Conservation (phyloP, 2,888 invertebrate species). For the Anoplius nigerrimus region DNA sequence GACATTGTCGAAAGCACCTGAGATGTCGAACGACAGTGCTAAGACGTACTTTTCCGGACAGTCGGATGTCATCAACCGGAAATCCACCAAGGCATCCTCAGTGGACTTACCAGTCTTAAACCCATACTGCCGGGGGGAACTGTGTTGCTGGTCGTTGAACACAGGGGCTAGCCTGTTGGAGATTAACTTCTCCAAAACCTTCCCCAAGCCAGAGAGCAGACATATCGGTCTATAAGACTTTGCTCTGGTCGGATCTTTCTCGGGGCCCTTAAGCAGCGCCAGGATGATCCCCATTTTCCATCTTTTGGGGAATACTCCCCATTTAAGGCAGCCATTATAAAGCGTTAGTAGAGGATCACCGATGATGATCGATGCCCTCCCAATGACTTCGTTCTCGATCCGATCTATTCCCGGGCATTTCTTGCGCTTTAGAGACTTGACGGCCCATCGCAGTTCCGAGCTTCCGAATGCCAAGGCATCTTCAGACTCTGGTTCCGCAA, state of each 20-base stretch:
- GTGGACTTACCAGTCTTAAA: neutral
- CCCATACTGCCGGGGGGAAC: neutral
- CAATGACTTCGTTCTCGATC: too few relatives aligned
- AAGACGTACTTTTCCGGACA: neutral
- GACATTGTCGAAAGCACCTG: neutral
- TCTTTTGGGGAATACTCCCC: constrained; percentile 21
- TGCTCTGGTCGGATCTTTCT: neutral
- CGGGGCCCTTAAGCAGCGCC: constrained; percentile 8
- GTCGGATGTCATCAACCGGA: neutral
- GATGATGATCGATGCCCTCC: too few relatives aligned
- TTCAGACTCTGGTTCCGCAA: too few relatives aligned
- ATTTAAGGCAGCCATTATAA: constrained; percentile 30
- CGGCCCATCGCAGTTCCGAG: too few relatives aligned
- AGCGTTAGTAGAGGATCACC: constrained; percentile 14
- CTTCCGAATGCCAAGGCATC: too few relatives aligned
- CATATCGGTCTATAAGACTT: neutral
- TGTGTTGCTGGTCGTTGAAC: too few relatives aligned
- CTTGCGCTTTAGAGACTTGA: too few relatives aligned
- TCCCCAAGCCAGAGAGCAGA: neutral
- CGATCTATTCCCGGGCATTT: too few relatives aligned
- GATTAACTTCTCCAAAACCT: neutral
- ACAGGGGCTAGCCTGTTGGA: neutral
- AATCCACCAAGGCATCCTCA: neutral
- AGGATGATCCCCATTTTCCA: constrained; percentile 30
- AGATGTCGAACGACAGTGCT: neutral